These are phyloP conservation scores for Polypterus senegalus DNA, from an alignment of 2,113 vertebrate species.

Conservation along the genomic window DNA sequence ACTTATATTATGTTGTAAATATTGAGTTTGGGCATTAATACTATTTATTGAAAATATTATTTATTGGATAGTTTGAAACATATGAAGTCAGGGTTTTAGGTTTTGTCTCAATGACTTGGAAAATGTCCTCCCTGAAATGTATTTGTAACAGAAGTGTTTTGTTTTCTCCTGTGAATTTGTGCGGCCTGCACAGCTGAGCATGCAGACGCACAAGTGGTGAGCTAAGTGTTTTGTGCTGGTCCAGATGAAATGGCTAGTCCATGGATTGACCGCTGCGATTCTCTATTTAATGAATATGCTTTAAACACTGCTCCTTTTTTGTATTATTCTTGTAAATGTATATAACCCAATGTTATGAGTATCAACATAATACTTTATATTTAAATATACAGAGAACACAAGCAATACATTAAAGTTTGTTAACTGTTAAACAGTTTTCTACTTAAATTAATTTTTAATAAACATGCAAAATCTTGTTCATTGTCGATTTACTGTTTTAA, in stretches of 20 bases:
- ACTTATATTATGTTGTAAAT: constrained; percentile 12
- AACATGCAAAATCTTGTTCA: too few species aligned
- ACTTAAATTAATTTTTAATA: constrained; percentile 10
- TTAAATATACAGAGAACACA: neutral
- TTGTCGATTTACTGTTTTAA: too few species aligned
- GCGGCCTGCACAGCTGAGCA: neutral
- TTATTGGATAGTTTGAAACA: constrained; percentile 14
- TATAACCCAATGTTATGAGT: constrained; percentile 4
- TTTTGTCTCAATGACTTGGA: constrained; percentile 7
- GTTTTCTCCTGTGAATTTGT: constrained; percentile 3
- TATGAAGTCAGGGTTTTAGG: neutral
- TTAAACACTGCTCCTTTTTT: neutral
- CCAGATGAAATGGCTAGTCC: constrained; percentile 38
- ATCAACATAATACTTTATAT: constrained; percentile 3
- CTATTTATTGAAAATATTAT: constrained; percentile 31
- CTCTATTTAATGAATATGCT: constrained; percentile 25
- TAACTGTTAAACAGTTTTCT: neutral
- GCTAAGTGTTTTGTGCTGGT: constrained; percentile 19
- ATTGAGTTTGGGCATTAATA: constrained; percentile 16
- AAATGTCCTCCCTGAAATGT: constrained; percentile 12
- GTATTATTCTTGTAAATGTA: constrained; percentile 10
- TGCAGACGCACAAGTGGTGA: neutral
- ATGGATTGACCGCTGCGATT: constrained; percentile 33
- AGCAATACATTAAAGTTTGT: constrained; percentile 5
- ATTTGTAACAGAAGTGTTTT: constrained; percentile 2